phyloP scores from a whole-genome alignment of 2,888 invertebrate species.

The Acanthosepion esculentum region DNA sequence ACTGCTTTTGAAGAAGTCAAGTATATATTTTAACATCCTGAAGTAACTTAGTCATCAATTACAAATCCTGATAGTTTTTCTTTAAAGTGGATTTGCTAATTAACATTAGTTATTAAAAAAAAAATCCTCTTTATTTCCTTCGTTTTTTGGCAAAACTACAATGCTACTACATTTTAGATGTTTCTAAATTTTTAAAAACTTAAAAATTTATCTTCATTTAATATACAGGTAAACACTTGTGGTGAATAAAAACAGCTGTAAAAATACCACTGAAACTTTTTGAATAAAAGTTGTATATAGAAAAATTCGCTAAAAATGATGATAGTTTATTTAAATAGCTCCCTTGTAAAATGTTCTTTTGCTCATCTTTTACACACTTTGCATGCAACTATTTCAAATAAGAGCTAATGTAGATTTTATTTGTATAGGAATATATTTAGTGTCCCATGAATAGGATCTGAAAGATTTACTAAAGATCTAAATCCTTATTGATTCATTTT shows the following conservation, averaged over 20 bases:
- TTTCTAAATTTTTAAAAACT: not conserved
- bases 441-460: not conserved
- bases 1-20: too few relatives aligned
- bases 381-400: not conserved
- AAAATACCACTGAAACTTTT: too few relatives aligned
- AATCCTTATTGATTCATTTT: constrained; percentile 9
- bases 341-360: not conserved
- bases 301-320: not conserved
- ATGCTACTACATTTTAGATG: not conserved
- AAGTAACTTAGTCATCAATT: too few relatives aligned
- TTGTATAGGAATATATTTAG: not conserved
- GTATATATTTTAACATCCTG: too few relatives aligned
- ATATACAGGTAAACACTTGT: too few relatives aligned
- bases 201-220: not conserved
- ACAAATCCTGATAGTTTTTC: not conserved
- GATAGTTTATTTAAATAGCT: not conserved
- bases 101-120: not conserved
- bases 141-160: not conserved
- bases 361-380: not conserved
- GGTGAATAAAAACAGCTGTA: not conserved
- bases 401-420: not conserved
- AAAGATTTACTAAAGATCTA: constrained; percentile 8
- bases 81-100: not conserved
- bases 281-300: too few relatives aligned
- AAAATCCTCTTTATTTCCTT: too few relatives aligned